Base-by-base conservation (phyloP, 2,113 vertebrate genomes). In the Arenaria interpres region DNA sequence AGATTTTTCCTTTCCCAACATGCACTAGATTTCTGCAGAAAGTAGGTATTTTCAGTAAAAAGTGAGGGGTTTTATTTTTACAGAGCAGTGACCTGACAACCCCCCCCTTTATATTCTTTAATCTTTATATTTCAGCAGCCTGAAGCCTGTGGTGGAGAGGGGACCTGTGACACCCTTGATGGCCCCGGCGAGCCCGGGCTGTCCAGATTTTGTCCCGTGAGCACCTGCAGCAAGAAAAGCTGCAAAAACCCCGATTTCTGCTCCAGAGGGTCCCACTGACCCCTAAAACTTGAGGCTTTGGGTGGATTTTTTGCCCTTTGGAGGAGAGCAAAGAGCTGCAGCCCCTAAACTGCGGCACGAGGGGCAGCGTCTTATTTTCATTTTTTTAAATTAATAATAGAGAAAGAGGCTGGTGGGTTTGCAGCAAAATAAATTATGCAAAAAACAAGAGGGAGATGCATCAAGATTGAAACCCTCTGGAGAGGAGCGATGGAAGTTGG, bases 321-420 rank as follows among this genome's bases (percentile, higher is more conserved):
- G 11, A 35, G 60, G 6, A 25, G 15, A 2, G 10, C 20, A 21
- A 32, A 57, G 56, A 3, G 41, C 37, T 59, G 39, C 25, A 51
- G 22, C 45, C 32, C 45, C n/a, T 3, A 4, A 64, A 35, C 4
- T 28, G 1, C 0, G 0, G 19, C 15, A 7, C 1, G 0, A 33
- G 53, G 22, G 45, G 53, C 53, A 35, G 62, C 27, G 14, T 19
- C 21, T 14, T 7, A 6, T 19, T 78, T 45, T 8, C 0, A 6
- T 43, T 14, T 14, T 9, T n/a, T 14, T 51, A 22, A 48, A 32
- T 57, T 18, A 23, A 15, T 16, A 41, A 9, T 6, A 9, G 73
- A 54, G 7, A n/a, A 39, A 15, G 7, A 43, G 4, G 39, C 32
- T 32, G 68, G 9, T 2, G 62, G 28, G 22, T n/a, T 64, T 14